Conservation (phyloP, 2,113 vertebrate genomes). For the Drymodes brunneopygia region DNA sequence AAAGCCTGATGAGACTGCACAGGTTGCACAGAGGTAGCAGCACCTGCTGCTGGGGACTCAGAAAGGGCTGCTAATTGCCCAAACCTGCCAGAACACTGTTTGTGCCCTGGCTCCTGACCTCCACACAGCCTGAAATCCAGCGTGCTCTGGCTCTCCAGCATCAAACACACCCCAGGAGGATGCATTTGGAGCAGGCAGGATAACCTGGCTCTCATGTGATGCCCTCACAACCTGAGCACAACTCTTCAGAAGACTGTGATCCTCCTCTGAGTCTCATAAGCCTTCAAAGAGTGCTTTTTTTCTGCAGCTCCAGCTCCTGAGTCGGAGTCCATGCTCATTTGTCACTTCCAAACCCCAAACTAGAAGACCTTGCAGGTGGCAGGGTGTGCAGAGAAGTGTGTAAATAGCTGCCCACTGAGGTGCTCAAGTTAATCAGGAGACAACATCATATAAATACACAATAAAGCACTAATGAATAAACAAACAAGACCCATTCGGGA, state of each 20-base stretch:
- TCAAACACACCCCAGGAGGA: neutral
- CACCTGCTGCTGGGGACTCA: neutral
- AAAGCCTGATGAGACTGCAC: neutral
- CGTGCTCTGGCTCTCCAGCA: fast-evolving
- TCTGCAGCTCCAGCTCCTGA: neutral
- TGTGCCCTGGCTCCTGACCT: neutral
- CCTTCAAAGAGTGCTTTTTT: neutral
- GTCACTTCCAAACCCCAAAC: neutral
- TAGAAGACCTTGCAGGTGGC: neutral
- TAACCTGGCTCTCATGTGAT: neutral
- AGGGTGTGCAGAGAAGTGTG: neutral
- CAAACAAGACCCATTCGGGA: neutral
- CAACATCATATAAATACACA: neutral
- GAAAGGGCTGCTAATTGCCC: neutral
- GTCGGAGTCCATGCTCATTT: neutral
- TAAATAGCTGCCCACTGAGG: neutral
- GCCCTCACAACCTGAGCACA: neutral
- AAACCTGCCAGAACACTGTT: neutral
- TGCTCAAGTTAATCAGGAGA: neutral
- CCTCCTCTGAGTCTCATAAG: neutral
- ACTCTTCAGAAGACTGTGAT: neutral
- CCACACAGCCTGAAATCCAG: neutral
- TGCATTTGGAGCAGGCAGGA: fast-evolving
- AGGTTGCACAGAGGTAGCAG: neutral
- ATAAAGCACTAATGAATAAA: neutral